Conservation (phyloP, 2,113 vertebrate species). For the Cisticola juncidis region DNA sequence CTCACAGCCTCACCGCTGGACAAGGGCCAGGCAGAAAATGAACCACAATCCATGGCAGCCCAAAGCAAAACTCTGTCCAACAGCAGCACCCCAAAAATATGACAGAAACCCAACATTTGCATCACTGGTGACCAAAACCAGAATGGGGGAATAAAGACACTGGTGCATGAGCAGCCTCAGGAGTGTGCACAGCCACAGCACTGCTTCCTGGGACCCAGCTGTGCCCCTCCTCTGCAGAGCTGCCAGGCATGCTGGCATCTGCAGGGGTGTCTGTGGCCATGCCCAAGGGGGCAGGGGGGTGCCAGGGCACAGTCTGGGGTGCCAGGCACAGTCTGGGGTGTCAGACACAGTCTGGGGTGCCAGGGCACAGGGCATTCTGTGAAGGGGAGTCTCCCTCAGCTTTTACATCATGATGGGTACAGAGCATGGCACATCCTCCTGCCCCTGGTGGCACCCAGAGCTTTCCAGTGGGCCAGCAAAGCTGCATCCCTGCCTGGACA, state of each 20-base stretch:
- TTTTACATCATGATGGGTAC: background rate
- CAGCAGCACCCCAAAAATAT: background rate
- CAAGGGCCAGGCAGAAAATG: background rate
- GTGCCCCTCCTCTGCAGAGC: background rate
- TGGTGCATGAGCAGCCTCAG: background rate
- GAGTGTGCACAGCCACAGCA: rapidly evolving
- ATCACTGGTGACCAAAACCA: rapidly evolving
- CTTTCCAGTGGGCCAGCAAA: background rate
- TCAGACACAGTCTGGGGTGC: background rate
- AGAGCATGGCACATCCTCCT: background rate
- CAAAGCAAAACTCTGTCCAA: background rate
- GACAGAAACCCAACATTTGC: background rate
- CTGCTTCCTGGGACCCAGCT: rapidly evolving
- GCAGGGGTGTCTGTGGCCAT: rapidly evolving
- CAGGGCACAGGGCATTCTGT: too few relatives aligned
- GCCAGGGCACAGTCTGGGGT: background rate
- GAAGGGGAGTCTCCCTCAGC: background rate
- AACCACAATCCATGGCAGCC: rapidly evolving
- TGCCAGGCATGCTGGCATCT: background rate
- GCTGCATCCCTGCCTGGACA: background rate
- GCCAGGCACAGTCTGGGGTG: background rate
- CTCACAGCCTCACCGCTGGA: background rate
- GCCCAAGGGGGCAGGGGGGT: background rate
- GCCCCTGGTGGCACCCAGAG: background rate
- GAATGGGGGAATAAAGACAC: background rate